These are phyloP conservation scores for Stratiomys singularior DNA, from an alignment of 2,888 invertebrate species.

Conservation along the genomic window DNA sequence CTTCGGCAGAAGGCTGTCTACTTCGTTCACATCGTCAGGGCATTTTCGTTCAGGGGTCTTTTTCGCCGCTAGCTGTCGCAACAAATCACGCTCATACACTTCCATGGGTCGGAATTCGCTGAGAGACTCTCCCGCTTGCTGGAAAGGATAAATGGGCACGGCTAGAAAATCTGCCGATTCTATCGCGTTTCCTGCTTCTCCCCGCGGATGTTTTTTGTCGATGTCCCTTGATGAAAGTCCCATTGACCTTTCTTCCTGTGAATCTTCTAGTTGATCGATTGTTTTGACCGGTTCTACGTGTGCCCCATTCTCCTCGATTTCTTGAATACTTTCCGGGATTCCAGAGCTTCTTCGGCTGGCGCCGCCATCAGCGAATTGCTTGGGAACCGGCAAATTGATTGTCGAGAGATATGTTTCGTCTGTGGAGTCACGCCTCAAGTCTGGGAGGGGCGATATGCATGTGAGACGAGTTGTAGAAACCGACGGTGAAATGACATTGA, in stretches of 20 bases:
- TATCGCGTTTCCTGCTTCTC: slow-evolving; percentile 54
- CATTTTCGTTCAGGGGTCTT: not conserved
- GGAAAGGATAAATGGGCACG: slow-evolving; percentile 59
- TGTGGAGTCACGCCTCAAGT: slow-evolving; percentile 71
- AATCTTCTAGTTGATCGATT: not conserved
- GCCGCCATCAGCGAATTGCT: slow-evolving; percentile 83
- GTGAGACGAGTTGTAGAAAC: slow-evolving; percentile 67
- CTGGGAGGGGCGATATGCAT: slow-evolving; percentile 75
- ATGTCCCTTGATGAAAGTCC: slow-evolving; percentile 53
- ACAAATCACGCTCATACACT: slow-evolving; percentile 63
- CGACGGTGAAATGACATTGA: slow-evolving; percentile 64
- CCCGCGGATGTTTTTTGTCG: slow-evolving; percentile 49
- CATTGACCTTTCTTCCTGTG: not conserved
- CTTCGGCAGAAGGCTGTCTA: slow-evolving; percentile 61
- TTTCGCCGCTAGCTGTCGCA: slow-evolving; percentile 35
- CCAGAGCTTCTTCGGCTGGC: slow-evolving; percentile 75
- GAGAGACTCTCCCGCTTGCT: slow-evolving; percentile 61
- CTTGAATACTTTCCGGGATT: slow-evolving; percentile 54
- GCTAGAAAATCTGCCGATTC: slow-evolving; percentile 57
- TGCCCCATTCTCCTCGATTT: slow-evolving; percentile 60
- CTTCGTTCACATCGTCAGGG: not conserved
- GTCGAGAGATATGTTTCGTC: slow-evolving; percentile 67
- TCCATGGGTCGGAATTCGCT: slow-evolving; percentile 63
- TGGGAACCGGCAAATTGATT: slow-evolving; percentile 76
- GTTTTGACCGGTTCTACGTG: not conserved